A percentile compares a stretch with the other conserved stretches of the same genome.
Conservation (phyloP, 2,888 invertebrate species). For the Carcina quercana region DNA sequence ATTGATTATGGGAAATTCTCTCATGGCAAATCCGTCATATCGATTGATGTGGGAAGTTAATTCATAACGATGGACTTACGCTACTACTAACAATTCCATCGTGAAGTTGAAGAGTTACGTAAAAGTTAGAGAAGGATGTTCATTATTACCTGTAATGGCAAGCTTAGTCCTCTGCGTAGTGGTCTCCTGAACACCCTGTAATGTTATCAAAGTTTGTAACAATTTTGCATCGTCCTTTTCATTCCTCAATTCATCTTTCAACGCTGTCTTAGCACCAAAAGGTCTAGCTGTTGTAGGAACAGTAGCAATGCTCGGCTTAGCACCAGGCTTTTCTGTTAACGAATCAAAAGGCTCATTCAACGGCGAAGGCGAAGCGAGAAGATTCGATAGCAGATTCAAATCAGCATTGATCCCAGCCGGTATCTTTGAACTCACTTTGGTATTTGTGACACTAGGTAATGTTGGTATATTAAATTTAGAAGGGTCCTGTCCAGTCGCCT, state of each 20-base stretch:
- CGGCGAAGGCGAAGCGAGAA: slow-evolving; percentile 52
- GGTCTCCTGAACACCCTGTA: slow-evolving; percentile 60
- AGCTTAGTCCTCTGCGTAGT: slow-evolving; percentile 56
- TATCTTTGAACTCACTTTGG: slow-evolving; percentile 42
- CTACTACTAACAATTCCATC: too few species aligned
- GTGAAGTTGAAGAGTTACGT: too few species aligned
- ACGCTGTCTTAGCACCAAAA: slow-evolving; percentile 54
- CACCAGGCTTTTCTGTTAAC: slow-evolving; percentile 33
- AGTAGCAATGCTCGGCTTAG: slow-evolving; percentile 24
- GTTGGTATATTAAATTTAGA: slow-evolving; percentile 62
- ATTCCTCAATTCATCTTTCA: slow-evolving; percentile 51
- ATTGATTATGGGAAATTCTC: too few species aligned
- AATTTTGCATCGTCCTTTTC: slow-evolving; percentile 58
- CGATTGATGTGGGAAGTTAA: too few species aligned
- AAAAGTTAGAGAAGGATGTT: too few species aligned
- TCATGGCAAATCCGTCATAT: too few species aligned
- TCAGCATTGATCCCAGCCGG: slow-evolving; percentile 34
- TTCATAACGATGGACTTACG: too few species aligned
- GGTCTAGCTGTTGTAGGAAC: slow-evolving; percentile 35
- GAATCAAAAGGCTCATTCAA: slow-evolving; percentile 50
- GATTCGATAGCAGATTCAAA: slow-evolving; percentile 47
- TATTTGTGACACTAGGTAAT: slow-evolving; percentile 33
- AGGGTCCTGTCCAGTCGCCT: slow-evolving; percentile 64
- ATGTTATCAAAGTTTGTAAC: slow-evolving; percentile 65
- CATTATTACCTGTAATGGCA: slow-evolving; percentile 61